Base-by-base conservation (phyloP, 2,888 invertebrate species). In the Drymonia ruficornis region DNA sequence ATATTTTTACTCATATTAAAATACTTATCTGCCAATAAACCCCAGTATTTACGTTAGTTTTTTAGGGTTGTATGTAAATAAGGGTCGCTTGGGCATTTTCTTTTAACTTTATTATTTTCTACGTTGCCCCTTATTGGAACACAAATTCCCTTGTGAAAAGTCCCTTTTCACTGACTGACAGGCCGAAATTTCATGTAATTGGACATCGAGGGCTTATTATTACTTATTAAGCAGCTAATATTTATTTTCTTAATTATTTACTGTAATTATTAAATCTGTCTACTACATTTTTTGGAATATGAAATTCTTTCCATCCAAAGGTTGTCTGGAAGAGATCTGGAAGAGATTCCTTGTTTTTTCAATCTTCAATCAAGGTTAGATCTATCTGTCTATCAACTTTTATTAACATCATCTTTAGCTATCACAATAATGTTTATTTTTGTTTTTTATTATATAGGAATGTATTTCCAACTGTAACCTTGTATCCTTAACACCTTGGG, bases 131-230 rank as follows among this genome's bases (percentile, higher is more conserved):
- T 61, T 63, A 72, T 72, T 67, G 66, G 69, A 63, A 62, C 50
- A 68, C 58, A 62, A 71, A 79, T 72, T 80, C 81, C 78, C 81
- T 53, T 55, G 69, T 60, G 77, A 56, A 67, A 74, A 65, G 61
- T 68, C 73, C 70, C 69, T 74, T 58, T 72, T 74, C 70, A 78
- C 76, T 75, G 74, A 74, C 67, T 68, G 72, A 70, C 75, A 63
- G 65, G 52, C 29, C 50, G 60, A 59, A 69, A 70, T 72, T 74
- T 63, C 54, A 62, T 73, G 67, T 72, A 70, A 70, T 70, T 65
- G 53, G 62, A 53, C 61, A 52, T 58, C 52, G 50, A 58, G 56
- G 59, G 52, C 52, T 48, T 42, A 51, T 34, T 47, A n/a, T n/a
- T n/a, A n/a, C n/a, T n/a, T n/a, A n/a, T n/a, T n/a, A n/a, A n/a